Evolutionary conservation across 1,140 invertebrate genomes (phyloP).

Genomic region (Pogonus chalceus): DNA sequence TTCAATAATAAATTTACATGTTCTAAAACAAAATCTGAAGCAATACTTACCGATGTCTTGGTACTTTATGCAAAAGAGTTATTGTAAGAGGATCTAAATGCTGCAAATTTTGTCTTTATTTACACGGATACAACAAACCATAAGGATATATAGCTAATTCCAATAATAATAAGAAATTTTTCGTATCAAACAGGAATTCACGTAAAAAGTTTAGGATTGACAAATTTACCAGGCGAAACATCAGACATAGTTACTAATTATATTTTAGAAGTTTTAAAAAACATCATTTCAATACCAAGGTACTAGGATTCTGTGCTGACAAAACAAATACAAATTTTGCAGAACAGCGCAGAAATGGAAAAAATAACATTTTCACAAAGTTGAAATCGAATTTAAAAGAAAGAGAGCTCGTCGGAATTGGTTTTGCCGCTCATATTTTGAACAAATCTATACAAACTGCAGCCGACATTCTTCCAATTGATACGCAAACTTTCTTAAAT

Average conservation of each 20-base stretch:
- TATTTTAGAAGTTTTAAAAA: too few relatives aligned
- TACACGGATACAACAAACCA: not conserved
- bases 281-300: too few relatives aligned
- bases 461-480: constrained; percentile 24
- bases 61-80: not conserved
- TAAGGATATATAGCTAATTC: not conserved
- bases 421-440: too few relatives aligned
- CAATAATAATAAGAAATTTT: not conserved
- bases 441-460: constrained; percentile 24
- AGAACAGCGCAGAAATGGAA: too few relatives aligned
- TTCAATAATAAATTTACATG: not conserved
- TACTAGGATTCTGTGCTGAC: too few relatives aligned
- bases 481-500: constrained; percentile 24
- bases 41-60: not conserved
- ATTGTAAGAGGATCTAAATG: not conserved
- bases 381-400: too few relatives aligned
- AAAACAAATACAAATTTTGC: too few relatives aligned
- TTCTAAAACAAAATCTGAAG: not conserved
- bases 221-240: not conserved
- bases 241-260: not conserved
- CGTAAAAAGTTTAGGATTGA: not conserved
- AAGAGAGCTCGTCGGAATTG: too few relatives aligned
- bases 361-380: too few relatives aligned
- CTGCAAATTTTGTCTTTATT: not conserved
- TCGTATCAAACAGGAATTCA: not conserved